These are phyloP conservation scores for Pelobates fuscus DNA, from an alignment of 2,113 vertebrate genomes.

Conservation along the genomic window DNA sequence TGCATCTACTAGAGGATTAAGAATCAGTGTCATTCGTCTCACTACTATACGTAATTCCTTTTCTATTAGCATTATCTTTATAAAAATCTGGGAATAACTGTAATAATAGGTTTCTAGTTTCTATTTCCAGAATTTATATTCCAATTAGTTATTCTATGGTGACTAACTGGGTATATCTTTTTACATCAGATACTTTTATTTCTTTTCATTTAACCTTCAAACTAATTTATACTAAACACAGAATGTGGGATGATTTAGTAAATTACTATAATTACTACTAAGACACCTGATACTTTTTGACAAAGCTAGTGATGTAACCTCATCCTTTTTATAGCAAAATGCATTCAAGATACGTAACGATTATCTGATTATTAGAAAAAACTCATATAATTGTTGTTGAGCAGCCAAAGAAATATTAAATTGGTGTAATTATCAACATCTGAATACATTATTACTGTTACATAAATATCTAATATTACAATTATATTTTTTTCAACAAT, in stretches of 20 bases:
- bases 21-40: too few relatives aligned
- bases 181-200: too few relatives aligned
- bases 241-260: background rate
- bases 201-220: background rate
- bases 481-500: background rate
- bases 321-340: background rate
- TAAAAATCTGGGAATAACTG: too few relatives aligned
- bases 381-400: background rate
- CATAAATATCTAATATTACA: background rate
- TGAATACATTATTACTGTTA: background rate
- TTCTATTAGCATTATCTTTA: too few relatives aligned
- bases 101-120: too few relatives aligned
- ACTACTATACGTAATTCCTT: too few relatives aligned
- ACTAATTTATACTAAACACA: background rate
- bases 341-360: background rate
- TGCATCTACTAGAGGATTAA: too few relatives aligned
- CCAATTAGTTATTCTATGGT: too few relatives aligned
- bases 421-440: background rate
- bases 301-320: conserved; percentile 4
- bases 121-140: too few relatives aligned
- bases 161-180: too few relatives aligned
- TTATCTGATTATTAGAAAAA: background rate
- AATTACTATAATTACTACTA: conserved; percentile 18
- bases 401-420: background rate
- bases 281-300: background rate